phyloP scores from a whole-genome alignment of 2,888 invertebrate species.

The Tipula vernalis region DNA sequence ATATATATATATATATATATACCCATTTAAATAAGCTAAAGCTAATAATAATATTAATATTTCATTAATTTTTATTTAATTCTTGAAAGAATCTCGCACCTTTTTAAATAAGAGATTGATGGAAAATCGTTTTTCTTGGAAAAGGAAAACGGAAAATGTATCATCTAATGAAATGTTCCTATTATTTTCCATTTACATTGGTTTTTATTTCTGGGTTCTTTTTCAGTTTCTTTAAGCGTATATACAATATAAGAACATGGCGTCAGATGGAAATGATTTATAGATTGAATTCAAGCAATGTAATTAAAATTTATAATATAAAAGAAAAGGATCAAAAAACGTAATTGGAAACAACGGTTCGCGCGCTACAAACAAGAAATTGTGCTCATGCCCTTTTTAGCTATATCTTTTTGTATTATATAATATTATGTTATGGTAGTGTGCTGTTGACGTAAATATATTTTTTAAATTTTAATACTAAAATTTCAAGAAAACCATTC shows the following conservation, averaged over 20 bases:
- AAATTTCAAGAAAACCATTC: background rate
- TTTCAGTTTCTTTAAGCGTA: background rate
- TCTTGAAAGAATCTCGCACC: background rate
- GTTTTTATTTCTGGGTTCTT: background rate
- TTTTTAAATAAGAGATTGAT: background rate
- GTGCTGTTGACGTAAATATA: background rate
- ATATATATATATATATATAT: too few species aligned
- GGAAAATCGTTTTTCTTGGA: background rate
- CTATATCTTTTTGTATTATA: background rate
- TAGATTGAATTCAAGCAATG: background rate
- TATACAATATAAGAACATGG: background rate
- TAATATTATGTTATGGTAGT: background rate
- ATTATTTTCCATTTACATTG: background rate
- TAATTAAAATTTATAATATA: background rate
- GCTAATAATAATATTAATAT: background rate
- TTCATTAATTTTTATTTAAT: background rate
- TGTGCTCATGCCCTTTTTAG: background rate
- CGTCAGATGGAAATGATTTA: background rate
- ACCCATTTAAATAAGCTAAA: background rate
- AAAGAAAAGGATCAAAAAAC: background rate
- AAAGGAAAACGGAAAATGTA: background rate
- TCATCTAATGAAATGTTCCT: background rate
- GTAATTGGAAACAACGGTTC: background rate
- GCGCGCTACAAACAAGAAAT: background rate
- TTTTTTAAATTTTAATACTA: background rate